phyloP scores from a whole-genome alignment of 1,140 invertebrate genomes.

The Himalopsyche phryganea region DNA sequence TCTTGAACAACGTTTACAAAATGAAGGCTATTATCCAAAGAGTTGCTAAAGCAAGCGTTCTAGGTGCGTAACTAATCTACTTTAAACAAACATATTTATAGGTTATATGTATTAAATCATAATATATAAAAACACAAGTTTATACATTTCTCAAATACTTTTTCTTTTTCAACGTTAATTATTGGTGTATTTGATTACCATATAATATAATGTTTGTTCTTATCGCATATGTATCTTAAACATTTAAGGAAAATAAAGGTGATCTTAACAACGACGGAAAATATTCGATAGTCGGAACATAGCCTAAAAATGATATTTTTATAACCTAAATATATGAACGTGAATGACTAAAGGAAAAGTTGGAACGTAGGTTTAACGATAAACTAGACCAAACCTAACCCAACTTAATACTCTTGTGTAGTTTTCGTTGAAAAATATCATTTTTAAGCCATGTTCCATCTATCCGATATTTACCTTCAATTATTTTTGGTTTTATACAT shows the following conservation, averaged over 20 bases:
- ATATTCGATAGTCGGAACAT: background rate
- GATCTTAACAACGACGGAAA: background rate
- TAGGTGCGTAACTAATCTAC: slow-evolving; percentile 58
- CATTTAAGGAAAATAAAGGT: background rate
- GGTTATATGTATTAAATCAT: no score
- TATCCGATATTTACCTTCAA: no score
- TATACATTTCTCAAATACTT: background rate
- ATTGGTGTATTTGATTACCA: no score
- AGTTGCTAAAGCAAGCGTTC: slow-evolving; percentile 68
- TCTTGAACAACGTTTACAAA: slow-evolving; percentile 17
- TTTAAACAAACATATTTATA: no score
- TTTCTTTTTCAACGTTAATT: background rate
- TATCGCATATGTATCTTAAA: background rate
- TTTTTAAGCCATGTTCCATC: no score
- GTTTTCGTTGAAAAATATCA: no score
- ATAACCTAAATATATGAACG: background rate
- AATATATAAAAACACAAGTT: background rate
- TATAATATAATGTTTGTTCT: background rate
- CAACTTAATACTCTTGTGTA: no score
- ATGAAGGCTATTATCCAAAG: slow-evolving; percentile 76
- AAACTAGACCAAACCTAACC: no score
- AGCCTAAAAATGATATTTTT: background rate
- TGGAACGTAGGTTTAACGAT: no score
- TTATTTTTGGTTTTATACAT: no score
- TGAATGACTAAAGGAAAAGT: background rate